A percentile compares a stretch with the other conserved stretches of the same genome.
Evolutionary conservation across 2,888 invertebrate species (phyloP).

Genomic region (Drosophila yooni): DNA sequence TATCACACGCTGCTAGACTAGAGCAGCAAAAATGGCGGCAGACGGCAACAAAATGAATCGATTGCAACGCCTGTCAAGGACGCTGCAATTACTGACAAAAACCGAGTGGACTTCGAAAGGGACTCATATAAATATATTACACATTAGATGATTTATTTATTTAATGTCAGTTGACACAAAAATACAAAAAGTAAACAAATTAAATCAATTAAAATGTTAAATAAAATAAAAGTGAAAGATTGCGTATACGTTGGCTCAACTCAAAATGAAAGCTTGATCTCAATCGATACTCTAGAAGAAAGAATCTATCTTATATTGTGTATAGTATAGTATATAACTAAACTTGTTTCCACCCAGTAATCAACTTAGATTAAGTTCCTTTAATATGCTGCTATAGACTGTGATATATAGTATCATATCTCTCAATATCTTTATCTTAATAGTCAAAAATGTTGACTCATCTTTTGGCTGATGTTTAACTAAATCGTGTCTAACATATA

Average conservation of each 20-base stretch:
- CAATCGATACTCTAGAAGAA: neutral
- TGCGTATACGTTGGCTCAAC: neutral
- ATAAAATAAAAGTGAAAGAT: neutral
- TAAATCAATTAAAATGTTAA: too few relatives aligned
- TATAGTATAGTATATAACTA: too few relatives aligned
- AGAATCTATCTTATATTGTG: neutral
- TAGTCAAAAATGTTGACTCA: neutral
- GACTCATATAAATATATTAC: too few relatives aligned
- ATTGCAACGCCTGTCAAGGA: conserved; percentile 14
- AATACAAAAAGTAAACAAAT: too few relatives aligned
- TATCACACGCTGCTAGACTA: conserved; percentile 34
- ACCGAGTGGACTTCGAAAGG: neutral
- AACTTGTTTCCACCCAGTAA: neutral
- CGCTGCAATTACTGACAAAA: conserved; percentile 14
- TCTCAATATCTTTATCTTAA: neutral
- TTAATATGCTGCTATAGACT: too few relatives aligned
- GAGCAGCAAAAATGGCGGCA: conserved; percentile 57
- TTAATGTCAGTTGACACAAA: too few relatives aligned
- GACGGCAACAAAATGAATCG: neutral
- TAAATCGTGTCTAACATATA: neutral
- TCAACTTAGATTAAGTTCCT: too few relatives aligned
- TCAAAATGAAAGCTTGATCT: neutral
- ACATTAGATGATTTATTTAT: too few relatives aligned
- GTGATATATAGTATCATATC: too few relatives aligned
- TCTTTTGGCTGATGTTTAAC: neutral